These are phyloP conservation scores for Hucho hucho DNA, from an alignment of 2,113 vertebrate species.

Conservation along the genomic window DNA sequence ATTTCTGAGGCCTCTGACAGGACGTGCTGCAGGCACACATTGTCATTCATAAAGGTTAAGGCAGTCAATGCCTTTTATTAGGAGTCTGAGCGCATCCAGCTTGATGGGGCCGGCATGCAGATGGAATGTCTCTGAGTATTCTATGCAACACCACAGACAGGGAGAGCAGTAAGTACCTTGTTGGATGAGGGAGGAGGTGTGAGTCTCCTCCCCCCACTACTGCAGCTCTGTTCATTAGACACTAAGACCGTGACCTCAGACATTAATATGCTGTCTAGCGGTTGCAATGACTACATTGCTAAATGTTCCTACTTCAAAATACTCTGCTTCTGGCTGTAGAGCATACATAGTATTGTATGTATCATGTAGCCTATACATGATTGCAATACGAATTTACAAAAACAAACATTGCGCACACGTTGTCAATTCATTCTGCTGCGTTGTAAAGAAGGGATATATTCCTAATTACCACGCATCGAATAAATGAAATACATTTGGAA, in stretches of 20 bases:
- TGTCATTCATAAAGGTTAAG: slow-evolving; percentile 86
- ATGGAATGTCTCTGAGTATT: slow-evolving; percentile 77
- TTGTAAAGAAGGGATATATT: no score
- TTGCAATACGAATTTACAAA: background rate
- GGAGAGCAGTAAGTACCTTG: slow-evolving; percentile 53
- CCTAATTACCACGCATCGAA: no score
- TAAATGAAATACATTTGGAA: no score
- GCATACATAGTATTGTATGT: background rate
- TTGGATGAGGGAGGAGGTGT: slow-evolving; percentile 32
- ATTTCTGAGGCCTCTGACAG: slow-evolving; percentile 80
- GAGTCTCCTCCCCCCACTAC: slow-evolving; percentile 48
- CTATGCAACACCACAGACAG: slow-evolving; percentile 67
- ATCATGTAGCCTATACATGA: background rate
- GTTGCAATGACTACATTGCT: slow-evolving; percentile 67
- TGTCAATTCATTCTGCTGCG: background rate
- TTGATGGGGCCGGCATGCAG: slow-evolving; percentile 79
- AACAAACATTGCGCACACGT: background rate
- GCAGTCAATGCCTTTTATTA: slow-evolving; percentile 85
- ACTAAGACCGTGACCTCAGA: slow-evolving; percentile 70
- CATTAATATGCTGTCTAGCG: slow-evolving; percentile 64
- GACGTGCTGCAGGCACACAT: slow-evolving; percentile 83
- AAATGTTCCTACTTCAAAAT: slow-evolving; percentile 62
- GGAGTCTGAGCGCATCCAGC: slow-evolving; percentile 79
- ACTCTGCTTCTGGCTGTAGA: background rate
- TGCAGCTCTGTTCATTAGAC: slow-evolving; percentile 70